A percentile compares a stretch with the other conserved stretches of the same genome.
Evolutionary conservation across 2,113 vertebrate species (phyloP).

Genomic region (Propithecus coquereli): DNA sequence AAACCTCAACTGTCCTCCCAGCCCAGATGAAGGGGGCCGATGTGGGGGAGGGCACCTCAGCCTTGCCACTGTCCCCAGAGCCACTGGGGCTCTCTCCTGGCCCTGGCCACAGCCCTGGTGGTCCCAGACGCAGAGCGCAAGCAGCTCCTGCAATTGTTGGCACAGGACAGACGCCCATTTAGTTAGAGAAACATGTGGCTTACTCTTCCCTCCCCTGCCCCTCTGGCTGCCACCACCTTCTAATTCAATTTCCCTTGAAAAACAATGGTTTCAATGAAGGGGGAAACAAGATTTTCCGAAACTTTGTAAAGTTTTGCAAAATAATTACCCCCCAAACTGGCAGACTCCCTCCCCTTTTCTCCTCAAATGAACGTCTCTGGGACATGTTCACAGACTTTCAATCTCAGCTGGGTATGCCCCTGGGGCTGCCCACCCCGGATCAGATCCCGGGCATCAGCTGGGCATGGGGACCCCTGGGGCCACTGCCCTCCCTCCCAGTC

Average conservation of each 20-base stretch:
- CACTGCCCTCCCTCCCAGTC: neutral
- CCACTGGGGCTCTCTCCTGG: neutral
- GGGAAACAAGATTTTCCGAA: constrained; percentile 77
- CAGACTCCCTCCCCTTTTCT: constrained; percentile 25
- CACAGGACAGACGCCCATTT: constrained; percentile 55
- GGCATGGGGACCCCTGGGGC: neutral
- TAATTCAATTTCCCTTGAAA: constrained; percentile 79
- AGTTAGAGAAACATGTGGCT: constrained; percentile 78
- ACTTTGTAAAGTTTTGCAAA: constrained; percentile 75
- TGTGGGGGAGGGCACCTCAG: neutral
- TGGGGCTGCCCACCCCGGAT: neutral
- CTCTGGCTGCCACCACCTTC: constrained; percentile 64
- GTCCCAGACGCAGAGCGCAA: constrained; percentile 38
- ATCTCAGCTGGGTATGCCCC: neutral
- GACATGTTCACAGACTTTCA: constrained; percentile 36
- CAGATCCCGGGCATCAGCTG: neutral
- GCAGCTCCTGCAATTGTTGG: constrained; percentile 66
- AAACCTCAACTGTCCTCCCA: neutral
- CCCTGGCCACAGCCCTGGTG: constrained; percentile 56
- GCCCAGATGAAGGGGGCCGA: neutral
- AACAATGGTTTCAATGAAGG: constrained; percentile 77
- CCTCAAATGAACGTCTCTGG: constrained; percentile 20
- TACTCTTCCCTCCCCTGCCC: constrained; percentile 53
- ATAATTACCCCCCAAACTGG: constrained; percentile 69
- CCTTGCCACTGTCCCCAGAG: neutral